These are phyloP conservation scores for Xestia sexstrigata DNA, from an alignment of 2,888 invertebrate genomes.

Conservation along the genomic window DNA sequence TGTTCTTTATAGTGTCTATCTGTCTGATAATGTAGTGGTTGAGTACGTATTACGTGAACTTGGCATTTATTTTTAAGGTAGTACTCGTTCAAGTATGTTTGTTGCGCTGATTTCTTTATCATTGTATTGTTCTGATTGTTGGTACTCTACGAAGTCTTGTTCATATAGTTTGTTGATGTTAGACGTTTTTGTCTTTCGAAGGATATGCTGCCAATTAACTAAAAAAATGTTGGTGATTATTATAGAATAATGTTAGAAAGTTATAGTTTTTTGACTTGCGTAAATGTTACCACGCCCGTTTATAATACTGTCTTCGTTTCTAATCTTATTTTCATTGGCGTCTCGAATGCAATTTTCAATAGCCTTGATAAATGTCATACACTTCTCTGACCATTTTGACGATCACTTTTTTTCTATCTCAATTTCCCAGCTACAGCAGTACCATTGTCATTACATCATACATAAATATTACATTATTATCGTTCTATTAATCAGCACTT, in stretches of 20 bases:
- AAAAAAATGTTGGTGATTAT: neutral
- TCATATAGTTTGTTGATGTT: neutral
- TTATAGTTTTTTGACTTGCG: neutral
- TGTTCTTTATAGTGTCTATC: slow-evolving; percentile 44
- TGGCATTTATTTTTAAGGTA: slow-evolving; percentile 32
- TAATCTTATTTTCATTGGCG: neutral
- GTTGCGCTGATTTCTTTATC: slow-evolving; percentile 14
- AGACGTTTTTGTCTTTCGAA: neutral
- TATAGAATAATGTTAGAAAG: neutral
- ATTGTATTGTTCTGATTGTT: neutral
- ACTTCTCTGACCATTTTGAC: neutral
- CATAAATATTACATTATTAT: slow-evolving; percentile 33
- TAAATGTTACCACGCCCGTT: neutral
- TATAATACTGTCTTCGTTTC: neutral
- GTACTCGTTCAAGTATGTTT: neutral
- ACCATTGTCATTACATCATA: slow-evolving; percentile 22
- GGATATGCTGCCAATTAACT: neutral
- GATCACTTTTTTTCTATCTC: neutral
- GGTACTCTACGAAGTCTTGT: neutral
- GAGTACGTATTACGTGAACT: slow-evolving; percentile 42
- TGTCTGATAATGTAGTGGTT: slow-evolving; percentile 36
- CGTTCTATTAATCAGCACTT: slow-evolving; percentile 53
- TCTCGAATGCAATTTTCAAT: neutral
- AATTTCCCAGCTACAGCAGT: slow-evolving; percentile 31
- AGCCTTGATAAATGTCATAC: neutral